phyloP scores from a whole-genome alignment of 2,888 invertebrate genomes.

The Apoda limacodes region DNA sequence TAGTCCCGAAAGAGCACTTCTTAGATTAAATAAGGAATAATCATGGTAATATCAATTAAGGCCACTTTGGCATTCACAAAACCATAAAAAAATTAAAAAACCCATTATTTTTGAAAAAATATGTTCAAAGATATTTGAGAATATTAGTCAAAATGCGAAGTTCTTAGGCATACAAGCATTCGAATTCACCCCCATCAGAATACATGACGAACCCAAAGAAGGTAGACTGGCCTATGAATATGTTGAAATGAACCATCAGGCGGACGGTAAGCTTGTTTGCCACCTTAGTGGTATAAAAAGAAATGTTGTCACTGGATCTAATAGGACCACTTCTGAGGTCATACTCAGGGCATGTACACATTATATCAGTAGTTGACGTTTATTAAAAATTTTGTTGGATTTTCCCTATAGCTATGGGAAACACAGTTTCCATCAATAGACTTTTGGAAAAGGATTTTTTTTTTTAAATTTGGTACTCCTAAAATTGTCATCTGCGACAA shows the following conservation, averaged over 20 bases:
- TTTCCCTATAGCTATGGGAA: too few species aligned
- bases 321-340: background rate
- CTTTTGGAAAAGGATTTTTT: background rate
- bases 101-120: slow-evolving; percentile 1
- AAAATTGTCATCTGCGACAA: background rate
- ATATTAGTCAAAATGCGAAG: background rate
- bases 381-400: background rate
- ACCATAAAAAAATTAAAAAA: slow-evolving; percentile 1
- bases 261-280: too few species aligned
- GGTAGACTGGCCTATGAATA: background rate
- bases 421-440: too few species aligned
- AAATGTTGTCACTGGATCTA: background rate
- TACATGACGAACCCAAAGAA: too few species aligned
- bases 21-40: too few species aligned
- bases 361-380: background rate
- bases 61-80: slow-evolving; percentile 4
- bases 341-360: background rate
- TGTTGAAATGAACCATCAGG: too few species aligned
- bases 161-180: too few species aligned
- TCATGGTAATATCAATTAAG: slow-evolving; percentile 1
- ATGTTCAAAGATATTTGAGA: slow-evolving; percentile 3
- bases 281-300: too few species aligned
- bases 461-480: background rate
- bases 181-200: too few species aligned
- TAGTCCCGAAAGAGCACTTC: too few species aligned